These are phyloP conservation scores for Pogonomyrmex californicus DNA, from an alignment of 1,140 invertebrate species.

Conservation along the genomic window DNA sequence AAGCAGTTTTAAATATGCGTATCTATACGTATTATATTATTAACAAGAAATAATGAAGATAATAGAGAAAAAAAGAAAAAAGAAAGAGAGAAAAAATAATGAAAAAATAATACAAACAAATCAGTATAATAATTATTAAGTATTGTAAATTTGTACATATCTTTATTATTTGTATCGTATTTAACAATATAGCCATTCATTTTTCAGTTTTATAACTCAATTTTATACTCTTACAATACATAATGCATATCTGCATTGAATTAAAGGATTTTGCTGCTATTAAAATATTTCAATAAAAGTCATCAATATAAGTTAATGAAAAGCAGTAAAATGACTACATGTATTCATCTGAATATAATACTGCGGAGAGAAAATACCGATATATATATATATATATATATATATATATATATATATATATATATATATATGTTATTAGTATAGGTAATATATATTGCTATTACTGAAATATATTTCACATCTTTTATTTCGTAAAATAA, in stretches of 20 bases:
- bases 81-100: neutral
- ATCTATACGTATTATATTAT: neutral
- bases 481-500: conserved; percentile 12
- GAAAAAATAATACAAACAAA: neutral
- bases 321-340: conserved; percentile 7
- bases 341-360: neutral
- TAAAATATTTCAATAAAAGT: conserved; percentile 17
- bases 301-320: neutral
- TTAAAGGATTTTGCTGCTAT: neutral
- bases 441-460: neutral
- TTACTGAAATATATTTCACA: neutral
- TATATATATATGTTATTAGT: neutral
- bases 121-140: neutral
- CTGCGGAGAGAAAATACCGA: neutral
- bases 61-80: neutral
- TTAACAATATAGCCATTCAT: neutral
- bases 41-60: neutral
- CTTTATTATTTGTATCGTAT: neutral
- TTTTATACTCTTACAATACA: neutral
- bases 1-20: conserved; percentile 5
- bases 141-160: neutral
- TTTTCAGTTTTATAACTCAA: neutral
- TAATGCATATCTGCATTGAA: conserved; percentile 14
- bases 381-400: neutral
- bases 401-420: neutral